phyloP scores from a whole-genome alignment of 1,140 invertebrate genomes.

The Pogonus chalceus region DNA sequence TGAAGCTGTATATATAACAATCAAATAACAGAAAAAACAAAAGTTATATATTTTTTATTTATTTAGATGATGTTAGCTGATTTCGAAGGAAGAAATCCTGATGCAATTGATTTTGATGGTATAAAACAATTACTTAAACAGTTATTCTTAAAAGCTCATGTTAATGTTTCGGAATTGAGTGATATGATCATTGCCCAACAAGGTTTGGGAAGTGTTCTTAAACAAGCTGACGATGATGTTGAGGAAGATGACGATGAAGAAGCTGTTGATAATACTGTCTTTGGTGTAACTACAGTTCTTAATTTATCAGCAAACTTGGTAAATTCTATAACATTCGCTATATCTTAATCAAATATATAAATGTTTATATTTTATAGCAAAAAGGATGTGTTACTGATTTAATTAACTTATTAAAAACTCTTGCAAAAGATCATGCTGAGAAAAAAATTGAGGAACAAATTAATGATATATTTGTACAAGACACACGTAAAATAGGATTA shows the following conservation, averaged over 20 bases:
- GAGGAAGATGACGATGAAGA: conserved; percentile 48
- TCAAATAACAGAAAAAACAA: too few species aligned
- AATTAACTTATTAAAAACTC: conserved; percentile 44
- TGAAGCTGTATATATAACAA: too few species aligned
- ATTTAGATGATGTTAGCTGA: too few species aligned
- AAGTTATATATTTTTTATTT: too few species aligned
- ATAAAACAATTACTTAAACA: conserved; percentile 72
- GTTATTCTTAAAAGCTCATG: conserved; percentile 71
- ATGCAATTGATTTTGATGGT: conserved; percentile 71
- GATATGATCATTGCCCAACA: conserved; percentile 75
- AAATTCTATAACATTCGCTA: background rate
- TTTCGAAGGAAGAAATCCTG: conserved; percentile 72
- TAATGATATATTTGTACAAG: conserved; percentile 41
- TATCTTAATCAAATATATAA: background rate
- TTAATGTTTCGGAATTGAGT: conserved; percentile 64
- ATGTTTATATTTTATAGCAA: conserved; percentile 36
- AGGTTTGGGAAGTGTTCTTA: conserved; percentile 76
- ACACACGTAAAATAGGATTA: conserved; percentile 48
- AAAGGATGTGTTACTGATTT: conserved; percentile 54
- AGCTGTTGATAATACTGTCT: conserved; percentile 59
- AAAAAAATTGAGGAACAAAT: conserved; percentile 37
- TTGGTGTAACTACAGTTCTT: conserved; percentile 69
- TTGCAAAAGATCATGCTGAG: conserved; percentile 44
- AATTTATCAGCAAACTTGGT: conserved; percentile 67
- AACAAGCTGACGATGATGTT: conserved; percentile 53